These are phyloP conservation scores for Drosophila formosana DNA, from an alignment of 2,888 invertebrate species.

Conservation along the genomic window DNA sequence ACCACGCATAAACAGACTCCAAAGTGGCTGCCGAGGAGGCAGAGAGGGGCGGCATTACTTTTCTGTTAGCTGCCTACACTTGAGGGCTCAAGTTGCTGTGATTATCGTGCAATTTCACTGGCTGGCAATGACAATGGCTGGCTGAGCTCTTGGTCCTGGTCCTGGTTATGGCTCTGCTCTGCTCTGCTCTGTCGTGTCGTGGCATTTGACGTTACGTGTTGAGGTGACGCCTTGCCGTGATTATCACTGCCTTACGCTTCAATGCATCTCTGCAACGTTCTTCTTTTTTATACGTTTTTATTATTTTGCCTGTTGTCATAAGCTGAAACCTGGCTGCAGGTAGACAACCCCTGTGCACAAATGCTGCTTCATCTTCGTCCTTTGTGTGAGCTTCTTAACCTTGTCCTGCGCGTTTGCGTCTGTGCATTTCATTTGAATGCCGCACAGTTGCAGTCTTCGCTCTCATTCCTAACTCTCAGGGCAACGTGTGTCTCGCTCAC, in stretches of 20 bases:
- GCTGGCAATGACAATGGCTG: slow-evolving; percentile 67
- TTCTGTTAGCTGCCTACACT: slow-evolving; percentile 55
- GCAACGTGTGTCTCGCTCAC: slow-evolving; percentile 77
- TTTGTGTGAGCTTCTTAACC: slow-evolving; percentile 63
- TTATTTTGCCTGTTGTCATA: slow-evolving; percentile 11
- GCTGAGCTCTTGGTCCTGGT: slow-evolving; percentile 23
- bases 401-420: slow-evolving; percentile 47
- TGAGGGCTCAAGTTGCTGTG: slow-evolving; percentile 78
- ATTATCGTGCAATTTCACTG: slow-evolving; percentile 78
- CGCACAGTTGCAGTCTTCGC: slow-evolving; percentile 37
- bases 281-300: slow-evolving; percentile 8
- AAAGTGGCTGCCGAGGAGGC: slow-evolving; percentile 2
- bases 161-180: slow-evolving; percentile 1
- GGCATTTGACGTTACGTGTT: slow-evolving; percentile 80
- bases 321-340: slow-evolving; percentile 46
- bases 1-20: slow-evolving; percentile 74
- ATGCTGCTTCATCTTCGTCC: slow-evolving; percentile 47
- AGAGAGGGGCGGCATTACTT: slow-evolving; percentile 9
- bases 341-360: slow-evolving; percentile 53
- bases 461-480: slow-evolving; percentile 8
- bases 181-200: slow-evolving; percentile 47
- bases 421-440: slow-evolving; percentile 76
- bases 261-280: slow-evolving; percentile 66
- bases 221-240: slow-evolving; percentile 76
- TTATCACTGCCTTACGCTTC: slow-evolving; percentile 79